phyloP scores from a whole-genome alignment of 2,888 invertebrate species.

The Nezara viridula region DNA sequence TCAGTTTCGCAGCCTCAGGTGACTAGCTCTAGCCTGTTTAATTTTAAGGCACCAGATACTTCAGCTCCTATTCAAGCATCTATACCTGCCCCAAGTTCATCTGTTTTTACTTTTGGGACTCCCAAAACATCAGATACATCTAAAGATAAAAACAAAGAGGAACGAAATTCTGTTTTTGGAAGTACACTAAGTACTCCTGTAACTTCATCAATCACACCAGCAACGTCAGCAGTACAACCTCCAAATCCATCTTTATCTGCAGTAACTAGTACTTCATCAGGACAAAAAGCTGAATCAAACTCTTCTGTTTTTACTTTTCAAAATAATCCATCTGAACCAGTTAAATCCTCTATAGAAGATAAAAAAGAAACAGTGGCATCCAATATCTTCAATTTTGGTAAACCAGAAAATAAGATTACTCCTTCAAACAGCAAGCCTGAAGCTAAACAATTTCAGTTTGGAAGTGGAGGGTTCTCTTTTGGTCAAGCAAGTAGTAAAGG shows the following conservation, averaged over 20 bases:
- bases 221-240: neutral
- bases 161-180: neutral
- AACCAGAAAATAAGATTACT: conserved; percentile 27
- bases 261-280: neutral
- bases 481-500: conserved; percentile 33
- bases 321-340: neutral
- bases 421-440: neutral
- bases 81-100: neutral
- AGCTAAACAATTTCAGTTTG: conserved; percentile 56
- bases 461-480: conserved; percentile 55
- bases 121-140: neutral
- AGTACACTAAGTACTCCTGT: neutral
- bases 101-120: conserved; percentile 10
- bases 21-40: conserved; percentile 3
- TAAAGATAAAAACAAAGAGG: neutral
- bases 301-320: conserved; percentile 12
- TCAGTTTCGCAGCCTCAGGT: conserved; percentile 14
- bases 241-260: neutral
- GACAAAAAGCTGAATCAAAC: conserved; percentile 7
- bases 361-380: conserved; percentile 4
- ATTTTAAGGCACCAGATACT: neutral
- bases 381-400: conserved; percentile 48
- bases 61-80: neutral
- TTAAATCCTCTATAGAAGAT: neutral
- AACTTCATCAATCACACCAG: neutral